Evolutionary conservation across 2,888 invertebrate genomes (phyloP), one percentile per base, ranked within the genome.

Genomic region (Epirrita christyi): DNA sequence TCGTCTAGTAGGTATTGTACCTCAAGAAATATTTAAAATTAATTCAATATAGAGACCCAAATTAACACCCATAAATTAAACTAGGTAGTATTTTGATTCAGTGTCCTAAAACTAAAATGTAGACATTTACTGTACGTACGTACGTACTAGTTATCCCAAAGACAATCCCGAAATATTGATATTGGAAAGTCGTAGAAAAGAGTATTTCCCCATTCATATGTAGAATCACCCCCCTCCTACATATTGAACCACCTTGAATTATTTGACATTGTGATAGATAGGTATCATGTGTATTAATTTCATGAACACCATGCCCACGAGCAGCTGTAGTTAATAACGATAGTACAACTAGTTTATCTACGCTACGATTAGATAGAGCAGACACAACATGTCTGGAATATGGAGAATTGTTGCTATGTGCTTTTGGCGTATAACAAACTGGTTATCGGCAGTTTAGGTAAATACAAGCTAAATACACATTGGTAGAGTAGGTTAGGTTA

Each of bases 291-390:
- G 21, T 21, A 21, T 21, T 21, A 21, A 21, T 21, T 21, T 4
- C 4, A 4, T 21, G 21, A 21, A 21, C 15, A 41, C 41, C 41
- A 41, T 34, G 28, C 41, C 28, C 36, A 11, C 42, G 13, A 21
- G 21, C 21, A 21, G 21, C 21, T 47, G 29, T 40, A 21, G 32
- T 45, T 44, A 42, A 45, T 54, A 54, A 41, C 54, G 32, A 37
- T 21, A 4, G 32, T 52, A 47, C 42, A 48, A 27, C 50, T 32
- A 36, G 32, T 50, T 50, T 56, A 56, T 50, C 50, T 41, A 46
- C 49, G 27, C 29, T 11, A 27, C 36, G 59, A 59, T 59, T 34
- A 59, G 59, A 59, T 55, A 59, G 38, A 55, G 43, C 47, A 47
- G 51, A 47, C 59, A 47, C 42, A 50, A 55, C 50, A 51, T 28